Conservation (phyloP, 2,888 invertebrate species). For the Drosophila barbarae region DNA sequence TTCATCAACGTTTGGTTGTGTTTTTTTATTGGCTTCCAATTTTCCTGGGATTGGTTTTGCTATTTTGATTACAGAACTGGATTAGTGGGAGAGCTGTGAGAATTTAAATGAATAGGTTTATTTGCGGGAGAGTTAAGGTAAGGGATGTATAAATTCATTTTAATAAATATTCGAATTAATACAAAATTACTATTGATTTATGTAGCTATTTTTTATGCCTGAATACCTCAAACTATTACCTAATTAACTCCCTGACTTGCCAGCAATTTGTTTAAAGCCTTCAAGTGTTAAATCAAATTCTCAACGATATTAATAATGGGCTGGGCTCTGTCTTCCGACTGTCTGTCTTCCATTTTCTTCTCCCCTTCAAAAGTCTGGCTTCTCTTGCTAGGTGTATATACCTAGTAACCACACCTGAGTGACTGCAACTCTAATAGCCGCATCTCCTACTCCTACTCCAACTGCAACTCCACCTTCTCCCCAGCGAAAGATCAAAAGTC, state of each 20-base stretch:
- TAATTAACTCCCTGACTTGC: constrained; percentile 9
- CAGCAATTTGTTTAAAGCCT: constrained; percentile 25
- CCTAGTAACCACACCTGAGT: constrained; percentile 57
- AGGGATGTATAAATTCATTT: not conserved
- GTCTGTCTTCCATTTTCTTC: constrained; percentile 2
- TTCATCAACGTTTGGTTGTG: constrained; percentile 4
- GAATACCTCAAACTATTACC: not conserved
- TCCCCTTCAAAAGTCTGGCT: constrained; percentile 26
- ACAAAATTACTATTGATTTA: not conserved
- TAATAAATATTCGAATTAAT: not conserved
- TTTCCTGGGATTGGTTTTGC: constrained; percentile 3
- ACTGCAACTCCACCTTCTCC: constrained; percentile 11
- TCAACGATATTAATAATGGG: constrained; percentile 37
- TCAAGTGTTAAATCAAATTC: constrained; percentile 34
- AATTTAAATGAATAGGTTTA: not conserved
- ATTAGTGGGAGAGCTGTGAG: not conserved
- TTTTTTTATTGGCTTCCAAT: constrained; percentile 8
- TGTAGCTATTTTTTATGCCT: not conserved
- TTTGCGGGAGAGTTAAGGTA: not conserved
- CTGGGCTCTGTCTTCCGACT: constrained; percentile 21
- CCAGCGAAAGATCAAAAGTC: constrained; percentile 60
- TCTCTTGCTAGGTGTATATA: constrained; percentile 16
- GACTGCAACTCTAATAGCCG: constrained; percentile 63
- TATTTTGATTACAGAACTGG: constrained; percentile 10
- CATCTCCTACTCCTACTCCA: constrained; percentile 52